A percentile compares a stretch with the other conserved stretches of the same genome.
These are phyloP conservation scores for Aphaenogaster ashmeadi DNA, from an alignment of 1,140 invertebrate species.

Conservation along the genomic window DNA sequence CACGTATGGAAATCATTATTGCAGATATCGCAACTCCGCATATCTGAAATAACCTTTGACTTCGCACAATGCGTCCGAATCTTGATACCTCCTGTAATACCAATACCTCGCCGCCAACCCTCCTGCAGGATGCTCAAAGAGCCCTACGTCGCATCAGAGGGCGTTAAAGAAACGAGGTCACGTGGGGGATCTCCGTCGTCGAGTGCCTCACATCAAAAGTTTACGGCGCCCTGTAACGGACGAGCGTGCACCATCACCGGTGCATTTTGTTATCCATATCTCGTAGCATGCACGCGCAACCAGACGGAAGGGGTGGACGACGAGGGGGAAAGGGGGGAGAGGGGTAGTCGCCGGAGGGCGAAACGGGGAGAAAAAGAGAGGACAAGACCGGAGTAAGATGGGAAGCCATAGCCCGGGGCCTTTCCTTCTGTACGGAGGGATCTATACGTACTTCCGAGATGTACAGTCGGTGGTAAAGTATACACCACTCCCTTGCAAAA, in stretches of 20 bases:
- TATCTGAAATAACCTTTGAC: conserved; percentile 30
- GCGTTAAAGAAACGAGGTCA: conserved; percentile 59
- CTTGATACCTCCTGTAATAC: not conserved
- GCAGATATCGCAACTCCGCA: not conserved
- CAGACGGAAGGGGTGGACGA: conserved; percentile 60
- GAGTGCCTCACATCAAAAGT: conserved; percentile 61
- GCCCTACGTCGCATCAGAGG: conserved; percentile 46
- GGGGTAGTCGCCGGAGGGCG: conserved; percentile 29
- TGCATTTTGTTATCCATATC: conserved; percentile 82
- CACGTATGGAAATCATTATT: not conserved
- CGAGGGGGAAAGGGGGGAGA: not conserved
- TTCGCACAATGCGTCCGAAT: not conserved
- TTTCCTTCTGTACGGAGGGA: conserved; percentile 76
- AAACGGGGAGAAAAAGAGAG: conserved; percentile 54
- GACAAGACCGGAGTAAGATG: conserved; percentile 78
- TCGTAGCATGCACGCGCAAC: conserved; percentile 75
- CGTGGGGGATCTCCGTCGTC: conserved; percentile 59
- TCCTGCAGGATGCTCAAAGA: conserved; percentile 48
- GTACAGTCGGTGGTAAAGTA: conserved; percentile 77
- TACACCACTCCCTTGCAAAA: conserved; percentile 57
- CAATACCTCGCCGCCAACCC: not conserved
- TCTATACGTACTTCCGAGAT: conserved; percentile 65
- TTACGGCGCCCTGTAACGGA: conserved; percentile 58
- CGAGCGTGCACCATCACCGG: conserved; percentile 59
- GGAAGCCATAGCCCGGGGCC: conserved; percentile 81